phyloP scores from a whole-genome alignment of 2,888 invertebrate genomes.

The Polyommatus iphigenia region DNA sequence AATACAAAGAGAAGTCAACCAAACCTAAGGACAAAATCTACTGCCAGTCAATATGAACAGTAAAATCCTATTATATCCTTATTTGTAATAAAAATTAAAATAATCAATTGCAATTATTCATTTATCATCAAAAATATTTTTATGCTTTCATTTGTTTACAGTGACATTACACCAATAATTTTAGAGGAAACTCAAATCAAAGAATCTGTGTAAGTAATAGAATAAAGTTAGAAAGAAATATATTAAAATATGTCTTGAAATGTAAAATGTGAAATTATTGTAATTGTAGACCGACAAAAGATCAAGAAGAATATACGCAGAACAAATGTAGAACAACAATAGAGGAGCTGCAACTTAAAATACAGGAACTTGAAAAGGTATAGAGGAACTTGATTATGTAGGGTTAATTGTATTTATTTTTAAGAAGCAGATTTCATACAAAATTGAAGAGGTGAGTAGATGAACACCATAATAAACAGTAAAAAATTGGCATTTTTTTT shows the following conservation, averaged over 20 bases:
- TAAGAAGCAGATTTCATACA: background rate
- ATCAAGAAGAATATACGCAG: constrained; percentile 51
- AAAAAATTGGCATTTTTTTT: no score
- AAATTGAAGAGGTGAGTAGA: no score
- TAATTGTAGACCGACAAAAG: constrained; percentile 38
- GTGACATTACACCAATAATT: constrained; percentile 12
- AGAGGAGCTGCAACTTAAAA: constrained; percentile 60
- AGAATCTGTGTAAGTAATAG: constrained; percentile 4
- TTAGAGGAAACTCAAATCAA: constrained; percentile 14
- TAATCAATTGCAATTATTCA: no score
- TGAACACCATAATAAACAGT: no score
- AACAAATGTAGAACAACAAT: constrained; percentile 59
- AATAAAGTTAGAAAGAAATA: background rate
- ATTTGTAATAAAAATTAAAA: background rate
- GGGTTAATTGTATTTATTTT: no score
- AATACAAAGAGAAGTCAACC: constrained; percentile 48
- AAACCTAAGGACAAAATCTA: constrained; percentile 45
- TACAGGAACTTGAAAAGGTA: constrained; percentile 58
- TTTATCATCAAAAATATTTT: background rate
- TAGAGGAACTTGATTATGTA: constrained; percentile 1
- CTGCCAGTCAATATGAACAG: constrained; percentile 46
- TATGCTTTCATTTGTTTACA: constrained; percentile 7
- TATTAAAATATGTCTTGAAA: no score
- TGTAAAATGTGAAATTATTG: background rate
- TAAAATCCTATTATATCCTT: constrained; percentile 32